A percentile compares a stretch with the other conserved stretches of the same genome.
Evolutionary conservation across 1,140 invertebrate species (phyloP).

Genomic region (Monomorium pharaonis): DNA sequence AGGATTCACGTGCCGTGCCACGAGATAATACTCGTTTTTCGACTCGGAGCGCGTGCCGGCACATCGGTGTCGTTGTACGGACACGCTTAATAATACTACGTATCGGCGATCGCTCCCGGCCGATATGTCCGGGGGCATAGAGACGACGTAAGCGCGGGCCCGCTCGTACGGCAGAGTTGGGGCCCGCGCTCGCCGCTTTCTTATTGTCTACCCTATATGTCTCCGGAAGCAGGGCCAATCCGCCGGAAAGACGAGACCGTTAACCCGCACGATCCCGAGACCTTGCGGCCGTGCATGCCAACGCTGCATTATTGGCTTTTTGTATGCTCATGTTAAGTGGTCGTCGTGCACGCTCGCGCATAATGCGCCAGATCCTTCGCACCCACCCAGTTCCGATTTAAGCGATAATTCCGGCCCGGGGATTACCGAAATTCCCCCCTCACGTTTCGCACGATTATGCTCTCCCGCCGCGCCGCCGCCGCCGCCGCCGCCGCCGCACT

Average conservation of each 20-base stretch:
- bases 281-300: constrained; percentile 82
- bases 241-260: constrained; percentile 85
- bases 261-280: constrained; percentile 83
- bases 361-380: constrained; percentile 65
- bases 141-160: constrained; percentile 52
- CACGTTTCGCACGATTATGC: neutral
- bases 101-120: constrained; percentile 63
- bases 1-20: constrained; percentile 51
- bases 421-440: neutral
- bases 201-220: constrained; percentile 85
- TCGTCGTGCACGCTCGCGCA: constrained; percentile 69
- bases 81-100: constrained; percentile 80
- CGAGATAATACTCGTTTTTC: constrained; percentile 57
- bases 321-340: constrained; percentile 77
- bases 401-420: constrained; percentile 27
- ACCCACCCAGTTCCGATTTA: constrained; percentile 17
- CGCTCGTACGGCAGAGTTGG: constrained; percentile 46
- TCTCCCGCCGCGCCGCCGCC: neutral
- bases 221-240: constrained; percentile 85
- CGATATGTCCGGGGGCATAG: constrained; percentile 59
- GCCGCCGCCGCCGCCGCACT: no score
- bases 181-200: constrained; percentile 71
- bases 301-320: constrained; percentile 82
- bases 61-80: constrained; percentile 80
- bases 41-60: constrained; percentile 78